Evolutionary conservation across 2,113 vertebrate genomes (phyloP), one percentile per base, ranked within the genome.

Genomic region (Vanacampus margaritifer): DNA sequence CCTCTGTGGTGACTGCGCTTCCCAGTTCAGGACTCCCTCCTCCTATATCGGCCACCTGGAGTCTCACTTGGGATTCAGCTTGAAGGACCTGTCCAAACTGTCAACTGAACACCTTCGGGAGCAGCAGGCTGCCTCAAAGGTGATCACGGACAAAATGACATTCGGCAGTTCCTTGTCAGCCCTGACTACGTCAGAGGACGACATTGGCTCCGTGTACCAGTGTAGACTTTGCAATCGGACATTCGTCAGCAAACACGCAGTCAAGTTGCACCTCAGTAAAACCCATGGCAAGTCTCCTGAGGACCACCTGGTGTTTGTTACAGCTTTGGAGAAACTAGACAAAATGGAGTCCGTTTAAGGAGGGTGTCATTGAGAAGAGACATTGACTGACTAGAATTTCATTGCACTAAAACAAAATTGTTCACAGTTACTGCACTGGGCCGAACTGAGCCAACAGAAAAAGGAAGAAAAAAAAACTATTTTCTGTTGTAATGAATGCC

Each of bases 211-310:
- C 83, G 94, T 97, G 90, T 98, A 97, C 94, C 97, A 99, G 82
- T 99, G 97, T 90, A 98, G 96, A 92, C 95, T 99, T 88, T 99
- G 97, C 91, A 98, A 97, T 93, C 94, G 97, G 92, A 98, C 96
- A 90, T 99, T 99, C 89, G 96, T 95, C 87, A 99, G 97, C 94
- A 98, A 98, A 85, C 97, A 99, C 79, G 97, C 97, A 79, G 96
- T 99, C 88, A 99, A 99, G 92, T 95, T 99, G 93, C 97, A 99
- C 93, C 97, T 99, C 88, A 99, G 97, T 86, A 99, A 99, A 94
- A 98, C 97, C 77, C 97, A 99, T 45, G 97, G 96, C 91, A 99
- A 99, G 92, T 98, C 97, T 90, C 97, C 97, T 16, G 97, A 99
- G 94, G 97, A 99, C 93, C 97, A 99, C 91, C 94, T 99, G 91